Conservation (phyloP, 1,140 invertebrate genomes). For the Zophobas atratus region DNA sequence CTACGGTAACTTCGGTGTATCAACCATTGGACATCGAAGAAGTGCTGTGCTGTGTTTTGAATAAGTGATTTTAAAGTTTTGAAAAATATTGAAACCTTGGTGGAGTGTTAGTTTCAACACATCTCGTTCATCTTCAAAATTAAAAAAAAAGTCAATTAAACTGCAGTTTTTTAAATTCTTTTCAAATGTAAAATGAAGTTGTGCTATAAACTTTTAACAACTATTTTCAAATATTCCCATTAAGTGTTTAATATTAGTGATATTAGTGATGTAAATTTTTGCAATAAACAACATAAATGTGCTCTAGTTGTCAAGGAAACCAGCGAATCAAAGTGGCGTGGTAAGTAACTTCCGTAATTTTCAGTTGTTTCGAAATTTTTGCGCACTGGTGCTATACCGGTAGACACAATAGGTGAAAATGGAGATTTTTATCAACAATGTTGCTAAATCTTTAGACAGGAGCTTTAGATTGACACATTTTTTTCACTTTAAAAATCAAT, state of each 20-base stretch:
- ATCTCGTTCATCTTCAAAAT: too few species aligned
- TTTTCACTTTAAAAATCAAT: background rate
- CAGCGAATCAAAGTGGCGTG: slow-evolving; percentile 57
- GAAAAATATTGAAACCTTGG: background rate
- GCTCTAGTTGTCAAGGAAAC: slow-evolving; percentile 62
- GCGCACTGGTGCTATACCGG: slow-evolving; percentile 25
- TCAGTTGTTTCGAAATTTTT: slow-evolving; percentile 51
- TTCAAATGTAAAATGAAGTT: too few species aligned
- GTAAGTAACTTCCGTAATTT: slow-evolving; percentile 57
- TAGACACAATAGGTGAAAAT: slow-evolving; percentile 50
- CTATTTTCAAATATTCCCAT: too few species aligned
- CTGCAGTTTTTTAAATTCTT: too few species aligned
- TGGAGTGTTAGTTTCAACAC: background rate
- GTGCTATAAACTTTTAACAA: too few species aligned
- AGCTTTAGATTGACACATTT: slow-evolving; percentile 13
- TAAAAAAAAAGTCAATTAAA: too few species aligned
- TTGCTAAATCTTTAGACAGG: slow-evolving; percentile 10
- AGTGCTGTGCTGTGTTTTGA: slow-evolving; percentile 40
- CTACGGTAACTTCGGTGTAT: slow-evolving; percentile 51
- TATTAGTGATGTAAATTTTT: background rate
- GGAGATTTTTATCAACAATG: slow-evolving; percentile 49
- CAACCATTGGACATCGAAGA: slow-evolving; percentile 22
- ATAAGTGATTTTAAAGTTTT: slow-evolving; percentile 29
- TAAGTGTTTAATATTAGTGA: background rate
- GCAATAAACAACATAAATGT: slow-evolving; percentile 47